A percentile compares a stretch with the other conserved stretches of the same genome.
These are phyloP conservation scores for Triplophysa yarkandensis DNA, from an alignment of 2,797 vertebrate genomes.

Conservation along the genomic window DNA sequence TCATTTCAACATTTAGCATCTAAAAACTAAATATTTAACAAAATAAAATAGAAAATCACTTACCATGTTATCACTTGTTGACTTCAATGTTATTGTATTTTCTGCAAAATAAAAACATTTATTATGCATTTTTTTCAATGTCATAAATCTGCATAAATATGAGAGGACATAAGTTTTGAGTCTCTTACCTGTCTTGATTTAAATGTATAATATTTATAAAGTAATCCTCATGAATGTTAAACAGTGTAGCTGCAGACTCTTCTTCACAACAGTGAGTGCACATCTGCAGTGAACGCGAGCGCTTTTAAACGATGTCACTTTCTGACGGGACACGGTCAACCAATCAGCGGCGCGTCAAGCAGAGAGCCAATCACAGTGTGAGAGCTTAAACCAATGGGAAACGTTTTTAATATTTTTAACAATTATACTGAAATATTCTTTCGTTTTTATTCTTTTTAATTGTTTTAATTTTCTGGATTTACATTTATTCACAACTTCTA, in stretches of 20 bases:
- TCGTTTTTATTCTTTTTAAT: no score
- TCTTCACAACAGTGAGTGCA: background rate
- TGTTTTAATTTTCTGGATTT: no score
- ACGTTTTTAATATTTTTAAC: background rate
- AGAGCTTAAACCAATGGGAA: slow-evolving; percentile 48
- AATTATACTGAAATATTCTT: no score
- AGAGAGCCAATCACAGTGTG: slow-evolving; percentile 66
- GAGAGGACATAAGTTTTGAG: background rate
- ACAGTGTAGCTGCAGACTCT: background rate
- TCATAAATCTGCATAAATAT: background rate
- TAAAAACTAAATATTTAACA: background rate
- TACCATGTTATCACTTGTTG: slow-evolving; percentile 7
- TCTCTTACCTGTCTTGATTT: background rate
- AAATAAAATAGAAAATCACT: background rate
- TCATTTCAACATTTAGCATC: no score
- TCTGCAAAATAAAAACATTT: background rate
- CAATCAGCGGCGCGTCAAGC: slow-evolving; percentile 61
- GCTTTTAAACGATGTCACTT: slow-evolving; percentile 58
- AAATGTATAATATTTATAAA: background rate
- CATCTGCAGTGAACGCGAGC: slow-evolving; percentile 19
- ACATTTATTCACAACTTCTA: no score
- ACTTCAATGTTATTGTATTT: background rate
- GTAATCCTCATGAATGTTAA: background rate
- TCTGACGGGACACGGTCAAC: slow-evolving; percentile 48
- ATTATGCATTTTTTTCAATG: background rate